Percentiles rank a stretch among this genome's conserved stretches.
Evolutionary conservation across 37 sponge, comb jelly and placozoan genomes (phyloP).

Genomic region (Haliclona indistincta): DNA sequence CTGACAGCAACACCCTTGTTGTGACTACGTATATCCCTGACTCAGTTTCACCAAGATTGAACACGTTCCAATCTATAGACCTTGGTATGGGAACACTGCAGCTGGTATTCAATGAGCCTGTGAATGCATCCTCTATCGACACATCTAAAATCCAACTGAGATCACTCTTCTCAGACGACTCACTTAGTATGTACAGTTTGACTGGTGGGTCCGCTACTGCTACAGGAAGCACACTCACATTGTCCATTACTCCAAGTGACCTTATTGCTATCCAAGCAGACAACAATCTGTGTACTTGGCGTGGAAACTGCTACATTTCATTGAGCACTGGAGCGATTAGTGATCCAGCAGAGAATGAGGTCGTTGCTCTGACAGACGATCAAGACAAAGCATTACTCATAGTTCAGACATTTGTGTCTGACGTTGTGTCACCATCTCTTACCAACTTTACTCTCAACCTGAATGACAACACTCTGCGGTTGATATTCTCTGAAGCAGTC

Average conservation of each 20-base stretch:
- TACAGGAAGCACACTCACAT: constrained; percentile 34
- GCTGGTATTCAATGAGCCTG: constrained; percentile 77
- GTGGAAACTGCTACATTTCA: constrained; percentile 89
- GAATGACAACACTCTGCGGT: constrained; percentile 34
- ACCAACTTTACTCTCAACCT: constrained; percentile 62
- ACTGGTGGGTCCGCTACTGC: constrained; percentile 47
- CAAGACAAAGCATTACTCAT: constrained; percentile 35
- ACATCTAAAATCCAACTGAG: constrained; percentile 47
- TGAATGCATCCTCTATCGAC: constrained; percentile 81
- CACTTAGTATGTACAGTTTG: constrained; percentile 62
- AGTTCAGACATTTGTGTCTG: constrained; percentile 55
- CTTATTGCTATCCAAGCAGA: constrained; percentile 56
- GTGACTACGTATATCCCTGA: constrained; percentile 43
- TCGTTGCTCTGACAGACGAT: constrained; percentile 11
- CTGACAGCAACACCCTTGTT: constrained; percentile 32
- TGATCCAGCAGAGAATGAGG: constrained; percentile 67
- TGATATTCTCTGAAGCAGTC: constrained; percentile 84
- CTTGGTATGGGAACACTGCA: constrained; percentile 48
- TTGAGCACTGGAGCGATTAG: constrained; percentile 45
- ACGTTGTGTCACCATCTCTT: constrained; percentile 57
- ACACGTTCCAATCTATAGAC: constrained; percentile 48
- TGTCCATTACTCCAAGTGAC: constrained; percentile 54
- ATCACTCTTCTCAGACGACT: constrained; percentile 74
- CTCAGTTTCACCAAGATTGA: constrained; percentile 48
- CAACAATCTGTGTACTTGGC: constrained; percentile 74